phyloP scores from a whole-genome alignment of 2,797 vertebrate genomes.

The Enteromius paludinosus region DNA sequence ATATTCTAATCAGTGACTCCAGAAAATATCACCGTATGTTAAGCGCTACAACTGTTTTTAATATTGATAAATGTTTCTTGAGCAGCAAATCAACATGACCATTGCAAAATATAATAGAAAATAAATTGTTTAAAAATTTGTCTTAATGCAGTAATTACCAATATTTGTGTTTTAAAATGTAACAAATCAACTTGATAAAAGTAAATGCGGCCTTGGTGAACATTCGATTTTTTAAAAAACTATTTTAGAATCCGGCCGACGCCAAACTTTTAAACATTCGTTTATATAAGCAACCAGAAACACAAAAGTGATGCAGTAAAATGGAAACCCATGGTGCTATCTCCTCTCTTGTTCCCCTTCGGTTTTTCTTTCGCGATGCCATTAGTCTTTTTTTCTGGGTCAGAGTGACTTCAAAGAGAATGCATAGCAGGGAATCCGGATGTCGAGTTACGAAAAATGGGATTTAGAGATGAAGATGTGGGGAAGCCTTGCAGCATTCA shows the following conservation, averaged over 20 bases:
- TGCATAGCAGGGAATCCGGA: slow-evolving; percentile 17
- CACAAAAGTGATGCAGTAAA: background rate
- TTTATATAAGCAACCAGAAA: background rate
- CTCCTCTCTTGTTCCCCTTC: background rate
- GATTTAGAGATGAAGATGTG: slow-evolving; percentile 42
- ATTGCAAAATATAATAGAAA: background rate
- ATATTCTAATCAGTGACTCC: background rate
- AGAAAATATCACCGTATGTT: background rate
- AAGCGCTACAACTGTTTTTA: background rate
- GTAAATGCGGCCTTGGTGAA: background rate
- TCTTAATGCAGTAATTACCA: background rate
- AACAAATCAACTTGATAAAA: background rate
- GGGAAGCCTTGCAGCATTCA: slow-evolving; percentile 20
- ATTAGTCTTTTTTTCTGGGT: slow-evolving; percentile 31
- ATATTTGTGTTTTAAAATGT: background rate
- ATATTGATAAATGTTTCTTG: background rate
- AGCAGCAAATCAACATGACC: background rate
- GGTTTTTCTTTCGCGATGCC: background rate
- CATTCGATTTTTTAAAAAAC: background rate
- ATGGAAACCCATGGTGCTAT: background rate
- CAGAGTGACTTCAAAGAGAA: slow-evolving; percentile 36
- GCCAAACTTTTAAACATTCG: background rate
- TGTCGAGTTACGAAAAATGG: slow-evolving; percentile 25
- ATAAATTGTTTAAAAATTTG: background rate
- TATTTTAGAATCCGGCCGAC: background rate